phyloP scores from a whole-genome alignment of 1,140 invertebrate species.

The Odontomachus brunneus region DNA sequence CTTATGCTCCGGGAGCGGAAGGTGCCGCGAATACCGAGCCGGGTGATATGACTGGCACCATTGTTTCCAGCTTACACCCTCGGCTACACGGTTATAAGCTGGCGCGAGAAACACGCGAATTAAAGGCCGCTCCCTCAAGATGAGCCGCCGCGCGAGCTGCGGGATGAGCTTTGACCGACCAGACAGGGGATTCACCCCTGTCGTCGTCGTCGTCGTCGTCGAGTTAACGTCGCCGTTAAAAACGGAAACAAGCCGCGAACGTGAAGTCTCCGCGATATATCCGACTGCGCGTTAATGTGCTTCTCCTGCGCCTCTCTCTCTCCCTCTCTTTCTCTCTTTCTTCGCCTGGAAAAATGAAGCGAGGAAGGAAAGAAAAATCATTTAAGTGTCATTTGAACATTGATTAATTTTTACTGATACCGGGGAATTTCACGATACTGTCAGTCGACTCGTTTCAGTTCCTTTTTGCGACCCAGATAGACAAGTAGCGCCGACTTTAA shows the following conservation, averaged over 20 bases:
- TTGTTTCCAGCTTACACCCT: constrained; percentile 78
- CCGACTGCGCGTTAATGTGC: no score
- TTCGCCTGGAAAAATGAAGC: no score
- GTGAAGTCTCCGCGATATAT: no score
- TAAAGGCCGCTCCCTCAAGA: constrained; percentile 66
- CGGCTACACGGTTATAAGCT: constrained; percentile 74
- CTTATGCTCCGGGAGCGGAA: constrained; percentile 57
- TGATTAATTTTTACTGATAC: not conserved
- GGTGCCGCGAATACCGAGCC: constrained; percentile 60
- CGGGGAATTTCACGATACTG: no score
- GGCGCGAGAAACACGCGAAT: constrained; percentile 72
- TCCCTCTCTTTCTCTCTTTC: no score
- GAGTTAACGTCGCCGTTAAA: not conserved
- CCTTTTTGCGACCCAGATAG: no score
- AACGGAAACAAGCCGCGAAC: not conserved
- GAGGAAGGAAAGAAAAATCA: no score
- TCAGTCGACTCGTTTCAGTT: no score
- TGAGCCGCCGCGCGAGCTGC: not conserved
- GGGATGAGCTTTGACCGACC: constrained; percentile 39
- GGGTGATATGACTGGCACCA: constrained; percentile 67
- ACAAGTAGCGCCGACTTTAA: no score
- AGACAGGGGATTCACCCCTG: not conserved
- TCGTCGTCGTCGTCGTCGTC: constrained; percentile 39
- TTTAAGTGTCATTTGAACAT: constrained; percentile 8
- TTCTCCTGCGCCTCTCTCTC: no score